Evolutionary conservation across 1,140 invertebrate genomes (phyloP), one percentile per base, ranked within the genome.

Genomic region (Drosophila ironensis): DNA sequence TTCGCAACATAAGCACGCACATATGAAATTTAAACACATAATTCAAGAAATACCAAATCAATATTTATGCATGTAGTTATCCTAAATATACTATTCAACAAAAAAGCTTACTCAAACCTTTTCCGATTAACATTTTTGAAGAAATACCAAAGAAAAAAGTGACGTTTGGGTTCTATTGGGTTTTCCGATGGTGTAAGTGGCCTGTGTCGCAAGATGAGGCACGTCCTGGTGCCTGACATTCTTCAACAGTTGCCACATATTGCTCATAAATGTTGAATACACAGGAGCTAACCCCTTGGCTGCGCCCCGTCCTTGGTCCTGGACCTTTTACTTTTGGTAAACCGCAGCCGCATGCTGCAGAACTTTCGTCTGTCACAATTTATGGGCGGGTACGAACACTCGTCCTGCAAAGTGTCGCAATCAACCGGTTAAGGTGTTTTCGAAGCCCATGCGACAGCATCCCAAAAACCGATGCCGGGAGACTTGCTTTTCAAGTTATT

Each of bases 231-330:
- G 22, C 42, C 54, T 69, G 78, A 60, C 68, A 69, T 81, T 87
- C 59, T n/a, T 68, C 71, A 64, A 72, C 81, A 72, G 81, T 67
- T 80, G 75, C 73, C 69, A 71, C 76, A 87, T 74, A 87, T 87
- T 72, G 70, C 80, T 87, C 81, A 87, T 86, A 87, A 80, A 87
- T 87, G 82, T 76, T 82, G 60, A 63, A 66, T 64, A 63, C 56
- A 33, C 33, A 37, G 24, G 12, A 56, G 25, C 47, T 6, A 12
- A 24, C 24, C 4, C 30, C 38, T 20, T 25, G 0, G 14, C 0
- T 4, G 33, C 19, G 25, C 16, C 20, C n/a, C 42, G 25, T 27
- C 9, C 20, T 16, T 14, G 24, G 6, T 8, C 5, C 27, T 28
- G 8, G 19, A n/a, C 20, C 42, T 41, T 54, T 40, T 16, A 30